A percentile compares a stretch with the other conserved stretches of the same genome.
phyloP scores from a whole-genome alignment of 2,888 invertebrate species.

The Andrena chrysosceles region DNA sequence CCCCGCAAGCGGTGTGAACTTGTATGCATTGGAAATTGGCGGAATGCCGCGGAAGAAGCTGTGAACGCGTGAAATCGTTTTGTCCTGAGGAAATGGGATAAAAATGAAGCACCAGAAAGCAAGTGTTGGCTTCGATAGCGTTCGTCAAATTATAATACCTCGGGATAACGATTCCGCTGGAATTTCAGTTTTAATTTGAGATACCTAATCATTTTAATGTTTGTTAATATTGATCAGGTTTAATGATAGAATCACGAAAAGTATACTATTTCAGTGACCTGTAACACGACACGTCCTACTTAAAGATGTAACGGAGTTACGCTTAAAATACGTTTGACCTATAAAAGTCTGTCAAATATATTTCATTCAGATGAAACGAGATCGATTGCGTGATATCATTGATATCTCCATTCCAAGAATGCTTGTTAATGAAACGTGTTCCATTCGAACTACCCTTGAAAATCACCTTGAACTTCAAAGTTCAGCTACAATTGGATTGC shows the following conservation, averaged over 20 bases:
- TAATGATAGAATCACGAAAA: background rate
- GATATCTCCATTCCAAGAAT: too few species aligned
- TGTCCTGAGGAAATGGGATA: background rate
- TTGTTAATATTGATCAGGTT: background rate
- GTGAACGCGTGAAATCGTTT: slow-evolving; percentile 48
- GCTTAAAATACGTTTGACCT: too few species aligned
- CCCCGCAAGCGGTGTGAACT: slow-evolving; percentile 6
- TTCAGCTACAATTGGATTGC: background rate
- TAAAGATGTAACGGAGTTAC: too few species aligned
- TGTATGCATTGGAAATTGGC: slow-evolving; percentile 54
- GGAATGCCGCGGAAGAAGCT: slow-evolving; percentile 27
- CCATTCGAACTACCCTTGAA: too few species aligned
- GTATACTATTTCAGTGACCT: too few species aligned
- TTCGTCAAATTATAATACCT: background rate
- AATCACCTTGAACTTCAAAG: background rate
- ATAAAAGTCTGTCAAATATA: too few species aligned
- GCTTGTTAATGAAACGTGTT: too few species aligned
- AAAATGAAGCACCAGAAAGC: background rate
- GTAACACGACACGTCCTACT: too few species aligned
- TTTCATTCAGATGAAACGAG: background rate
- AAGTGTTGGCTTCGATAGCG: background rate
- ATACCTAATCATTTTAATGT: too few species aligned
- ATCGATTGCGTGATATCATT: background rate
- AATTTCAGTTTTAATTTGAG: too few species aligned
- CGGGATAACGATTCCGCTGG: too few species aligned